Evolutionary conservation across 2,797 vertebrate species (phyloP), one percentile per base, ranked within the genome.

Genomic region (Taeniopygia guttata): DNA sequence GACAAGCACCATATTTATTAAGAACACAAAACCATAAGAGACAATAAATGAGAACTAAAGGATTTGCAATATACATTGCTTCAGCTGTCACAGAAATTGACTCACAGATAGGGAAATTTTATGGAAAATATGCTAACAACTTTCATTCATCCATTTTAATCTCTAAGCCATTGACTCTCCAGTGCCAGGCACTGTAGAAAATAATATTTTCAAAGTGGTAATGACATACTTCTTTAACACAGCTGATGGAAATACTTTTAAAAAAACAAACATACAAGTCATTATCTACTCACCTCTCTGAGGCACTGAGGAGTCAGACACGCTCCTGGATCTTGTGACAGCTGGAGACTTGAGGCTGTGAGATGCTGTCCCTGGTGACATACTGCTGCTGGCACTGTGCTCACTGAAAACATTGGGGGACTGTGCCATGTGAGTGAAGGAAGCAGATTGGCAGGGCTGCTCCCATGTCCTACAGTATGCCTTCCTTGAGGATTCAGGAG

Each of bases 401-500:
- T 99, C 99, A 4, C 94, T 98, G 70, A 99, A 99, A 49, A 99
- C 98, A 15, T 97, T 98, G 38, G 99, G 98, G 38, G 99, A 98
- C 79, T 98, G 99, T 36, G 98, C 98, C 56, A 98, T 97, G 84
- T 99, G 98, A 74, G 98, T 98, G 8, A 98, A 98, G 19, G 98
- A 98, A 45, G 97, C 86, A 32, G 98, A 98, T 9, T 98, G 98
- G 95, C 97, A 97, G 66, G 98, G 98, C 89, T 98, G 98, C 93
- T 99, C 99, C 99, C 99, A 99, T 0, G 99, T 99, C 95, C 99
- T 98, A 94, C 99, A 99, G 96, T 99, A 99, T 2, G 99, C 99
- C 95, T 99, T 99, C 26, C 99, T 98, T 42, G 98, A 98, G 22
- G 99, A 99, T 95, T 99, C 99, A 0, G 99, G 99, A 89, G 99